Base-by-base conservation (phyloP, 2,113 vertebrate species). In the Triplophysa dalaica region DNA sequence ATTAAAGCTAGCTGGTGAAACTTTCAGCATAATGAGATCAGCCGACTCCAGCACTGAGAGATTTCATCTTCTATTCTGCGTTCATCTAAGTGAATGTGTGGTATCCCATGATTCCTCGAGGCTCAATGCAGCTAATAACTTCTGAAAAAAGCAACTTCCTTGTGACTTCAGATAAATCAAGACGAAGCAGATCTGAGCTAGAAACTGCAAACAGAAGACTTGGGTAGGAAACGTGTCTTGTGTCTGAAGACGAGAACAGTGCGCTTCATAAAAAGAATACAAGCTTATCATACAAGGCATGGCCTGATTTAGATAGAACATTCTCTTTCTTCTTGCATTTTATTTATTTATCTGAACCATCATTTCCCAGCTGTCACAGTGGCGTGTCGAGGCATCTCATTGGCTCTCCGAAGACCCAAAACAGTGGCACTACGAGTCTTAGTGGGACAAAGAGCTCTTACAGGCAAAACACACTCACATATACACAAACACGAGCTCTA, bases 321-420 rank as follows among this genome's bases (percentile, higher is more conserved):
- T 83, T 83, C 78, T 80, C 73, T 76, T 74, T 77, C 78, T 75
- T 77, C 74, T 77, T 7, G 14, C 19, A 62, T 38, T 74, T 75
- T 76, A 75, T 80, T 79, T 52, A 80, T 83, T 83, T 79, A 83
- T 75, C 63, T 54, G 54, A 66, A 21, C 29, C 64, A 41, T 63
- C 33, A 80, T 80, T 60, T 75, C 72, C 65, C 69, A 80, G 64
- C 52, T 80, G 82, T 70, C 45, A 74, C 41, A 22, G 19, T 38
- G 63, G 26, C 63, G 73, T 38, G 11, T 26, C 2, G 45, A 43
- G 50, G 41, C 61, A 11, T 67, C 24, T 66, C 68, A 16, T 48
- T 43, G 54, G 41, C 43, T 58, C 81, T 69, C 52, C n/a, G 22
- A 3, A 68, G 69, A 19, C 75, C 56, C 8, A 24, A 74, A 58